A percentile compares a stretch with the other conserved stretches of the same genome.
Conservation (phyloP, 2,888 invertebrate species). For the Orthonychiurus folsomi region DNA sequence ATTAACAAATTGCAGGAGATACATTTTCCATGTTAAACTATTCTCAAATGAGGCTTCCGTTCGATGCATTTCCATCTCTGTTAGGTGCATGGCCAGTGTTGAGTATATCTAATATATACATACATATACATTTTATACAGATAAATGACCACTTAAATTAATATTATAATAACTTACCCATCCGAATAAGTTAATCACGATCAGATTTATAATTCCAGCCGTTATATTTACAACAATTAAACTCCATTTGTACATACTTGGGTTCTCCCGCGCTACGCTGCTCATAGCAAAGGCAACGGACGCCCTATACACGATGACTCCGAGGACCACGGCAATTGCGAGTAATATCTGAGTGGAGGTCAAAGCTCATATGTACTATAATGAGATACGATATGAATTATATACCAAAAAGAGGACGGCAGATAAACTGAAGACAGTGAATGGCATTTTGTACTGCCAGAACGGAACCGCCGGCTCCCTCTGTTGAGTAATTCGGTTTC, state of each 20-base stretch:
- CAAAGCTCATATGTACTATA: background rate
- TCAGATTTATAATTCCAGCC: slow-evolving; percentile 82
- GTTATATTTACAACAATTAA: slow-evolving; percentile 46
- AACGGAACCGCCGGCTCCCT: slow-evolving; percentile 56
- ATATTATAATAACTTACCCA: slow-evolving; percentile 51
- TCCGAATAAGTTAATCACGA: slow-evolving; percentile 79
- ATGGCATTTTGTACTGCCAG: slow-evolving; percentile 80
- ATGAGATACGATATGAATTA: slow-evolving; percentile 32
- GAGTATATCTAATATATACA: slow-evolving; percentile 44
- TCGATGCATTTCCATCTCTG: slow-evolving; percentile 72
- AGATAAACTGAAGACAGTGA: slow-evolving; percentile 75
- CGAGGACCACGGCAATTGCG: background rate
- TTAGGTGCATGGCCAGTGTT: slow-evolving; percentile 64
- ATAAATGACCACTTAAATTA: slow-evolving; percentile 3
- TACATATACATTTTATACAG: background rate
- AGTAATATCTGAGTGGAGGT: slow-evolving; percentile 47
- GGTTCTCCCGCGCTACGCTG: background rate
- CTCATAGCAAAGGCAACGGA: background rate
- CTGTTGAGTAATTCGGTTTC: background rate
- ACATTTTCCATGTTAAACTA: slow-evolving; percentile 86
- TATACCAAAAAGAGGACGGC: slow-evolving; percentile 68
- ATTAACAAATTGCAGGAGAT: slow-evolving; percentile 88
- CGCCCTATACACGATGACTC: background rate
- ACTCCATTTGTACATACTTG: background rate
- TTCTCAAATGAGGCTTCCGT: slow-evolving; percentile 94